These are phyloP conservation scores for Macquaria ambigua DNA, from an alignment of 2,113 vertebrate genomes.

Conservation along the genomic window DNA sequence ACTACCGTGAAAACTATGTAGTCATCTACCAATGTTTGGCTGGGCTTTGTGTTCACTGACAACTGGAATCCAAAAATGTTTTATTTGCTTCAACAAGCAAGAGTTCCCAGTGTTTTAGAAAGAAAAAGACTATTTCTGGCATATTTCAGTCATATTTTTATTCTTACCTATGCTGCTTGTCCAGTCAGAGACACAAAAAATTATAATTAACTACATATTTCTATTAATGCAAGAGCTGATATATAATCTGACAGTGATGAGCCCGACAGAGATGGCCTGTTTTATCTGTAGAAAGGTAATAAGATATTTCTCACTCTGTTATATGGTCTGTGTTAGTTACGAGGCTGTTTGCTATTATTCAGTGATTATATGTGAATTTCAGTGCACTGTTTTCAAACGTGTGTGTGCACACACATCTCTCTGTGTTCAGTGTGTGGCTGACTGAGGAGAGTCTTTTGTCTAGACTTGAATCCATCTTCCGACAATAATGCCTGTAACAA, in stretches of 20 bases:
- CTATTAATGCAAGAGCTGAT: not conserved
- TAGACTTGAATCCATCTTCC: conserved; percentile 2
- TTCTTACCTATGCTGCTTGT: not conserved
- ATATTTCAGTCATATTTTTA: not conserved
- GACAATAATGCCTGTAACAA: not conserved
- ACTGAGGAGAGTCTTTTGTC: conserved; percentile 5
- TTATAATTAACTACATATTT: not conserved
- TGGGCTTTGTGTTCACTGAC: not conserved
- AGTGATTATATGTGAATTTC: conserved; percentile 13
- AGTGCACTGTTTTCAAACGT: not conserved
- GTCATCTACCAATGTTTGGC: not conserved
- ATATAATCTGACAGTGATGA: not conserved
- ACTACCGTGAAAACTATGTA: fast-evolving
- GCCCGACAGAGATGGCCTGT: not conserved
- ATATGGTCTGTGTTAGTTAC: not conserved
- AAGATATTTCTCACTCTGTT: not conserved
- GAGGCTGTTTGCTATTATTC: conserved; percentile 5
- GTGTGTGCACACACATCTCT: not conserved
- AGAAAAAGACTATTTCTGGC: not conserved
- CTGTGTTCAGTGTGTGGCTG: not conserved
- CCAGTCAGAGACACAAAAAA: not conserved
- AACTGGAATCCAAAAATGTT: not conserved
- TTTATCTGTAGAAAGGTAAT: not conserved
- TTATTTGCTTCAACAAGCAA: conserved; percentile 1
- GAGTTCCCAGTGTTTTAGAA: not conserved